These are phyloP conservation scores for Drosophila sordidula DNA, from an alignment of 2,888 invertebrate species.

Conservation along the genomic window DNA sequence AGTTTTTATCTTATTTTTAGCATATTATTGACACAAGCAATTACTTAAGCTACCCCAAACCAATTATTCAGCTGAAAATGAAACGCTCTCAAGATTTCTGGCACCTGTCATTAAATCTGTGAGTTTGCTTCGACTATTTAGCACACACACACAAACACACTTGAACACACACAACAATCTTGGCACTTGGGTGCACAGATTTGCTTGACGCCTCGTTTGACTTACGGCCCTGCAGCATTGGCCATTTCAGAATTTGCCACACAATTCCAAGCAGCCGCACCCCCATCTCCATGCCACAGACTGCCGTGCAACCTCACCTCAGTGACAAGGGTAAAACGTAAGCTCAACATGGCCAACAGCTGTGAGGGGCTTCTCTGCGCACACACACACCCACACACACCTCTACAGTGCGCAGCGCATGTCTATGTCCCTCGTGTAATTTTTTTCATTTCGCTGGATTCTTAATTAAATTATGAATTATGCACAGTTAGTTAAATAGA, in stretches of 20 bases:
- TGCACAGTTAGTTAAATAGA: constrained; percentile 84
- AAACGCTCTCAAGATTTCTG: constrained; percentile 54
- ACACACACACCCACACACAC: neutral
- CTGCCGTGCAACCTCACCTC: constrained; percentile 24
- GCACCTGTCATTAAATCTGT: constrained; percentile 59
- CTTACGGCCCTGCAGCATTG: constrained; percentile 63
- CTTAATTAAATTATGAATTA: constrained; percentile 84
- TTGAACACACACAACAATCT: constrained; percentile 36
- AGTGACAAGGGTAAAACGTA: constrained; percentile 62
- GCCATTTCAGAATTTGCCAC: constrained; percentile 53
- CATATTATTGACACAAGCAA: constrained; percentile 23
- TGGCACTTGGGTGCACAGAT: constrained; percentile 66
- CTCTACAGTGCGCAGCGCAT: constrained; percentile 19
- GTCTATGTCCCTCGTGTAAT: constrained; percentile 75
- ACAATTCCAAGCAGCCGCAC: constrained; percentile 8
- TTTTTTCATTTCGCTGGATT: constrained; percentile 83
- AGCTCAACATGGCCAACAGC: constrained; percentile 63
- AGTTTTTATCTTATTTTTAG: constrained; percentile 23
- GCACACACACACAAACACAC: constrained; percentile 5
- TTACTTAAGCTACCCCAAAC: constrained; percentile 21
- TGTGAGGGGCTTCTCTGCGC: constrained; percentile 68
- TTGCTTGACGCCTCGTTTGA: constrained; percentile 69
- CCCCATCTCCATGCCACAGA: neutral
- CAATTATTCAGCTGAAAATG: constrained; percentile 46
- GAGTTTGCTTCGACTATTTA: constrained; percentile 44